phyloP scores from a whole-genome alignment of 2,113 vertebrate species.

The Sceloporus undulatus region DNA sequence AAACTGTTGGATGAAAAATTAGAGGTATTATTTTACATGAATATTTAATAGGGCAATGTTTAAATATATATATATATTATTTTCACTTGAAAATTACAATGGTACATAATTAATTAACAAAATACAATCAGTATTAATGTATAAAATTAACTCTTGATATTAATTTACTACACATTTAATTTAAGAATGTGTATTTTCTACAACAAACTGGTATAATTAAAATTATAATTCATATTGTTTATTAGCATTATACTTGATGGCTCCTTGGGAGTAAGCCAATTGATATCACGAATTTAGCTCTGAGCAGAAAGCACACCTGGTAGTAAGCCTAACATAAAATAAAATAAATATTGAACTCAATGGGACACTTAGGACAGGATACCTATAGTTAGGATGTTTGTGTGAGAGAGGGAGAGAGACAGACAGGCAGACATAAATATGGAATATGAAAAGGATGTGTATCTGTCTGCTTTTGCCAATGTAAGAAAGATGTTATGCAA shows the following conservation, averaged over 20 bases:
- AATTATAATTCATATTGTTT: background rate
- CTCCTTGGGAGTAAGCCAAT: background rate
- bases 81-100: background rate
- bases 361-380: too few species aligned
- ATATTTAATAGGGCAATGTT: background rate
- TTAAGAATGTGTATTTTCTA: background rate
- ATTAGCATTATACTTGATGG: background rate
- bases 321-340: too few species aligned
- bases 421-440: background rate
- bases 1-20: background rate
- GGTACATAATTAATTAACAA: background rate
- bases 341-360: too few species aligned
- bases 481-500: background rate
- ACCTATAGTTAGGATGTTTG: too few species aligned
- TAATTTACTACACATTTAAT: conserved; percentile 3
- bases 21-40: background rate
- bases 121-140: background rate
- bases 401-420: too few species aligned
- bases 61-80: background rate
- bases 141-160: background rate
- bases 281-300: too few species aligned
- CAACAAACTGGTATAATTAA: background rate
- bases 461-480: background rate
- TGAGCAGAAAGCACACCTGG: too few species aligned
- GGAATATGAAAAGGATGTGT: background rate